Evolutionary conservation across 2,113 vertebrate genomes (phyloP).

Genomic region (Morone chrysops): DNA sequence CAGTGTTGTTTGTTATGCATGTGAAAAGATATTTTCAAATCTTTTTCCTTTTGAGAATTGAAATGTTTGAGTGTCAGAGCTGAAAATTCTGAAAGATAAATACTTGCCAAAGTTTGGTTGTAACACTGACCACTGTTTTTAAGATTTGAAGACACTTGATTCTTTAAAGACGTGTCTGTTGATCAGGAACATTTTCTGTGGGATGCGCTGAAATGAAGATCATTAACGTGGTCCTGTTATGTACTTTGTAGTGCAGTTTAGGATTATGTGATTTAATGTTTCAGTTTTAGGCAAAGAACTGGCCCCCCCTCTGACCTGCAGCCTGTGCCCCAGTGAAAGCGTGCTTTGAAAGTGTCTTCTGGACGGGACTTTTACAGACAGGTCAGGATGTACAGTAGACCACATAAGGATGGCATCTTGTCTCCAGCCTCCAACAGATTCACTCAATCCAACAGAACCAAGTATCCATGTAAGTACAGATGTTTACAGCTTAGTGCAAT

Average conservation of each 20-base stretch:
- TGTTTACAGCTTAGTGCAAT: no score
- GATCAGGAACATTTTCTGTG: no score
- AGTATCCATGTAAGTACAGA: neutral
- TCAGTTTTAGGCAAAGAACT: no score
- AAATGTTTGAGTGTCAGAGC: neutral
- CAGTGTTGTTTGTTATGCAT: no score
- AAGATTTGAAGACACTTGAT: no score
- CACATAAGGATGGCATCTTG: neutral
- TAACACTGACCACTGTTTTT: no score
- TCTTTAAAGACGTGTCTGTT: no score
- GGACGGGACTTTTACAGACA: neutral
- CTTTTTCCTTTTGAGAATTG: neutral
- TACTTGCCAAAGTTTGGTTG: neutral
- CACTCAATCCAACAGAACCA: neutral
- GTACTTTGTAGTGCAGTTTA: neutral
- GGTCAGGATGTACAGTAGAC: neutral
- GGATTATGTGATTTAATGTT: neutral
- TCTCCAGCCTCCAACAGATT: neutral
- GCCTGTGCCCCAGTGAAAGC: neutral
- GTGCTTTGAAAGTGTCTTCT: neutral
- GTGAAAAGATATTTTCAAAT: neutral
- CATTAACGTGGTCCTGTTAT: neutral
- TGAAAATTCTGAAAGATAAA: neutral
- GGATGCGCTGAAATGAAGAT: no score
- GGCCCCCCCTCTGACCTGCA: neutral